These are phyloP conservation scores for Fundulus diaphanus DNA, from an alignment of 2,797 vertebrate species.

Conservation along the genomic window DNA sequence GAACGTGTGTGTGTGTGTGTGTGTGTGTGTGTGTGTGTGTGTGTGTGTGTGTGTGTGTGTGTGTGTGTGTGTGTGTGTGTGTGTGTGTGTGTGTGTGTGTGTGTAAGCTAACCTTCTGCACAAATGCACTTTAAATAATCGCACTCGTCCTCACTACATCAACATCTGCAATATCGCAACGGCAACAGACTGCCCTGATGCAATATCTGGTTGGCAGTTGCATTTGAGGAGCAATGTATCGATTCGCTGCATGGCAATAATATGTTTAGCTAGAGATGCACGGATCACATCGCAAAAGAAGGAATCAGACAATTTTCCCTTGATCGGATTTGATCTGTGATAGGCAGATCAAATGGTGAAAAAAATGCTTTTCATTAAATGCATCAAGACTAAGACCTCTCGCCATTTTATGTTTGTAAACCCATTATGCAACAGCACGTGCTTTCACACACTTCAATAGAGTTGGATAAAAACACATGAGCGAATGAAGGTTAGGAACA, in stretches of 20 bases:
- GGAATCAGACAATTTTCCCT: neutral
- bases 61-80: neutral
- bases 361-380: neutral
- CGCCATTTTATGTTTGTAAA: neutral
- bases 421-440: neutral
- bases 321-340: neutral
- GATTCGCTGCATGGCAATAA: neutral
- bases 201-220: neutral
- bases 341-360: neutral
- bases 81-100: conserved; percentile 22
- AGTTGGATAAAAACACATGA: neutral
- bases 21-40: neutral
- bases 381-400: neutral
- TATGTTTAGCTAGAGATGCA: neutral
- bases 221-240: neutral
- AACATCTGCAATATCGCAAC: neutral
- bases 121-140: conserved; percentile 77
- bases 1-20: too few species aligned
- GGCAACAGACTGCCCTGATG: neutral
- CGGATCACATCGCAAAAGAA: neutral
- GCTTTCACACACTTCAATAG: neutral
- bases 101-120: conserved; percentile 64
- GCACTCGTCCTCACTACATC: conserved; percentile 15
- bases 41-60: neutral
- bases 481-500: neutral